These are phyloP conservation scores for Anhinga rufa DNA, from an alignment of 2,113 vertebrate species.

Conservation along the genomic window DNA sequence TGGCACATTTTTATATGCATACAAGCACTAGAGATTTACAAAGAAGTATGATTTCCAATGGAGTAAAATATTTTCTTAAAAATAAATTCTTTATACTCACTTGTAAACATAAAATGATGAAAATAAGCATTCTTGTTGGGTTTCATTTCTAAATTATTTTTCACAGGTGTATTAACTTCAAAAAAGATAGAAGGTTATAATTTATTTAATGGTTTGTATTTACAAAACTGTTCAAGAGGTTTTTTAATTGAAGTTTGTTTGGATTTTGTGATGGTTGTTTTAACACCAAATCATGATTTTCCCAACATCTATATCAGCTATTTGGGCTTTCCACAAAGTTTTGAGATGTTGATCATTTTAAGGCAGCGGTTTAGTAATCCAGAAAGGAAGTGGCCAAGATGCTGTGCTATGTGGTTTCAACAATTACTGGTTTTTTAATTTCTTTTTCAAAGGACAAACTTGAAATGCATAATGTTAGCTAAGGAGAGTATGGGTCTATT, in stretches of 20 bases:
- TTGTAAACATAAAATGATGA: neutral
- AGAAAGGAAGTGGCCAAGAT: neutral
- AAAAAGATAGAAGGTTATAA: neutral
- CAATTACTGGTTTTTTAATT: neutral
- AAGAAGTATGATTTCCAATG: neutral
- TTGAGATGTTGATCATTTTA: neutral
- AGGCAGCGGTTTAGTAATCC: neutral
- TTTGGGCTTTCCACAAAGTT: neutral
- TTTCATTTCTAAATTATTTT: neutral
- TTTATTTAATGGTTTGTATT: neutral
- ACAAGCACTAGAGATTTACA: neutral
- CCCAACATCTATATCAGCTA: fast-evolving
- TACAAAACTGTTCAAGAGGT: neutral
- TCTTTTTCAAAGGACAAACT: neutral
- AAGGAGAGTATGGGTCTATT: neutral
- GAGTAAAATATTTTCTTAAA: neutral
- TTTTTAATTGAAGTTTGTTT: neutral
- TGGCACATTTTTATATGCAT: neutral
- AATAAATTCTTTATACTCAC: neutral
- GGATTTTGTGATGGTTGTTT: neutral
- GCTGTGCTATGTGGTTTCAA: neutral
- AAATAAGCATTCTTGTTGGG: neutral
- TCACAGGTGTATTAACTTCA: neutral
- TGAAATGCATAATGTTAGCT: neutral
- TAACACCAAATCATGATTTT: neutral